phyloP scores from a whole-genome alignment of 1,140 invertebrate species.

The Zelostemma sp. region DNA sequence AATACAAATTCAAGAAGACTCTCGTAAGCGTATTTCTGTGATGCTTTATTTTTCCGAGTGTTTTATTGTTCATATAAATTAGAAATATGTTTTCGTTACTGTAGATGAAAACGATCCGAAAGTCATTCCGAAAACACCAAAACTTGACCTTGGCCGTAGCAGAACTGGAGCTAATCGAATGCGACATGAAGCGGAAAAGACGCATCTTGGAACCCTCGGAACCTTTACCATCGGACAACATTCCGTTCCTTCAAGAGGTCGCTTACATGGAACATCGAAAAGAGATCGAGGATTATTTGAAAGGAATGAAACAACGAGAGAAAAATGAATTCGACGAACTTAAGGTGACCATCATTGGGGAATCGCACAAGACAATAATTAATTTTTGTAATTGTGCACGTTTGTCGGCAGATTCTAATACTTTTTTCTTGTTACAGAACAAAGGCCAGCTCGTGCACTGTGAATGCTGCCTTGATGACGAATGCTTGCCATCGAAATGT shows the following conservation, averaged over 20 bases:
- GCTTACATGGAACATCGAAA: conserved; percentile 69
- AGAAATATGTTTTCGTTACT: conserved; percentile 10
- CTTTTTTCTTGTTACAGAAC: conserved; percentile 39
- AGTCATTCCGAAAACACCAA: conserved; percentile 42
- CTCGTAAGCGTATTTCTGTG: no score
- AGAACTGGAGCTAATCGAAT: conserved; percentile 24
- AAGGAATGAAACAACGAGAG: conserved; percentile 52
- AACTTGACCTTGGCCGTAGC: conserved; percentile 54
- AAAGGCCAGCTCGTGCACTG: conserved; percentile 64
- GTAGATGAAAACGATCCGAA: conserved; percentile 28
- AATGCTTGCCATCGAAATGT: conserved; percentile 72
- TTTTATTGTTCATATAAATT: no score
- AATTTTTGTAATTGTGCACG: no score
- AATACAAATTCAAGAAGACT: conserved; percentile 48
- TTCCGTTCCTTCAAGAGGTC: conserved; percentile 68
- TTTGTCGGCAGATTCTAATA: no score
- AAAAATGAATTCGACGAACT: conserved; percentile 53
- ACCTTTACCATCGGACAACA: conserved; percentile 51
- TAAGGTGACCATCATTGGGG: no score
- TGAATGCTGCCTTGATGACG: conserved; percentile 73
- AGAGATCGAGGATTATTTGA: conserved; percentile 63
- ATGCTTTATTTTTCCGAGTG: no score
- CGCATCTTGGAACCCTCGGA: background rate
- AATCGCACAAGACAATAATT: no score
- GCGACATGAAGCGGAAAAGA: conserved; percentile 46